These are phyloP conservation scores for Zaprionus vittiger DNA, from an alignment of 1,140 invertebrate genomes.

Conservation along the genomic window DNA sequence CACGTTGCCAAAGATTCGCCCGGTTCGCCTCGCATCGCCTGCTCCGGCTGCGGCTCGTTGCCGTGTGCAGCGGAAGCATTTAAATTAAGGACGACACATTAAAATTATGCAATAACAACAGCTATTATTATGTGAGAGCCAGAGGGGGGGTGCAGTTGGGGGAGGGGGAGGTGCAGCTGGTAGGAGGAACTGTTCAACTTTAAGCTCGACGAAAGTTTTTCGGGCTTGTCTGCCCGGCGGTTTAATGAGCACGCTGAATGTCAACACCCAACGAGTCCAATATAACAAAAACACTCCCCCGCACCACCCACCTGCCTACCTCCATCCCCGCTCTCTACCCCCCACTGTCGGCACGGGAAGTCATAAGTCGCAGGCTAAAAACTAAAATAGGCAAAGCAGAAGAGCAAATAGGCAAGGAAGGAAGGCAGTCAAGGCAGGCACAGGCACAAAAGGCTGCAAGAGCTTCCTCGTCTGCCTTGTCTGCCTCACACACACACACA, in stretches of 20 bases:
- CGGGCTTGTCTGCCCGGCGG: constrained; percentile 11
- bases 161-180: neutral
- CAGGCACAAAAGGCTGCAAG: constrained; percentile 32
- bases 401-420: constrained; percentile 70
- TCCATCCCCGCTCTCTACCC: neutral
- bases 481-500: constrained; percentile 41
- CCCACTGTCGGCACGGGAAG: constrained; percentile 53
- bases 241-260: constrained; percentile 79
- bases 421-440: constrained; percentile 4
- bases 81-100: constrained; percentile 83
- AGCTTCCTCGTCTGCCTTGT: constrained; percentile 20
- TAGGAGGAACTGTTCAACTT: constrained; percentile 51
- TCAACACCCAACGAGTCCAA: constrained; percentile 64
- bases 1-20: constrained; percentile 72
- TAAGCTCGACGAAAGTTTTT: constrained; percentile 26
- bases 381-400: constrained; percentile 73
- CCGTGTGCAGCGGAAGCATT: constrained; percentile 79
- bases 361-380: constrained; percentile 72
- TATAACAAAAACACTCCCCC: constrained; percentile 39
- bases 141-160: neutral
- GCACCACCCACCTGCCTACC: neutral
- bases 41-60: constrained; percentile 9
- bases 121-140: constrained; percentile 64
- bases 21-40: neutral
- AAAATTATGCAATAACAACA: constrained; percentile 82